phyloP scores from a whole-genome alignment of 1,140 invertebrate genomes.

The Rhopalosiphum maidis region DNA sequence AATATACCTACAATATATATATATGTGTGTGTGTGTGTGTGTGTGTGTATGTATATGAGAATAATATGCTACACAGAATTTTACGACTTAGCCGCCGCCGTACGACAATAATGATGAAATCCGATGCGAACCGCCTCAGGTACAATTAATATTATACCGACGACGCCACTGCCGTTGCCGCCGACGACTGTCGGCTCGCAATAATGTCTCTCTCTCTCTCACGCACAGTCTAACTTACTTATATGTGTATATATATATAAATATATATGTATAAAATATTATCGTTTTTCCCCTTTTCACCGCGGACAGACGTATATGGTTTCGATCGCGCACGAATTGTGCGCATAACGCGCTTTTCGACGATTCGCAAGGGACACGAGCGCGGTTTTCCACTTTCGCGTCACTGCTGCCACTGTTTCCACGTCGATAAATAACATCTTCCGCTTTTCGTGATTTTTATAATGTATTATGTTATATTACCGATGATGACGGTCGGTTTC shows the following conservation, averaged over 20 bases:
- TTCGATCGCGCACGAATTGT: background rate
- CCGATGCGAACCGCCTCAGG: slow-evolving; percentile 31
- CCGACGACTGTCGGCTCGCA: slow-evolving; percentile 14
- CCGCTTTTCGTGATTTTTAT: background rate
- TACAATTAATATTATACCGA: slow-evolving; percentile 9
- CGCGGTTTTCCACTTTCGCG: background rate
- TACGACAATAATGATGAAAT: slow-evolving; percentile 27
- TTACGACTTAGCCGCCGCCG: background rate
- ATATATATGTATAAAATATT: background rate
- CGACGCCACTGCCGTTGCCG: slow-evolving; percentile 32
- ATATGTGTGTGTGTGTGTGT: background rate
- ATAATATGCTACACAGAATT: background rate
- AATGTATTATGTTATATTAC: background rate
- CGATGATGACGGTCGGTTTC: background rate
- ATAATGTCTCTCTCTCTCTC: background rate
- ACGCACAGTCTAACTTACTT: no score
- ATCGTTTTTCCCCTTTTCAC: background rate
- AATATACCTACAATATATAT: background rate
- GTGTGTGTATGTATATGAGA: background rate
- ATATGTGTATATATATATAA: background rate
- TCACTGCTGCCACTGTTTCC: background rate
- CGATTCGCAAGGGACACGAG: background rate
- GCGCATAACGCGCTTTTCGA: background rate
- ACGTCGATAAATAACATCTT: background rate
- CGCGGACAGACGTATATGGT: background rate